Evolutionary conservation across 2,113 vertebrate species (phyloP).

Genomic region (Barbus barbus): DNA sequence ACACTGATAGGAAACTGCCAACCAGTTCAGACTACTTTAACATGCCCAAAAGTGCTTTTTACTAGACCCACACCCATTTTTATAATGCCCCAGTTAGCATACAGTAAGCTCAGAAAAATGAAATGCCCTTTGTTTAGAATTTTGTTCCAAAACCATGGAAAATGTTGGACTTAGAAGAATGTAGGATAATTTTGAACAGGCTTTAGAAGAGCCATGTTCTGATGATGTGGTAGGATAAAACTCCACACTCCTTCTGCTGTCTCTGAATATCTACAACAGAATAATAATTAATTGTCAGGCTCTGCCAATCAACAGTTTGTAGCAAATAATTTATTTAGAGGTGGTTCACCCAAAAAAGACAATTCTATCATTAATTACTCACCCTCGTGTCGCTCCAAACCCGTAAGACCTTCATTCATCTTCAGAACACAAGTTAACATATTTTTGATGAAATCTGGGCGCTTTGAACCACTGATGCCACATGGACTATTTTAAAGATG

Average conservation of each 20-base stretch:
- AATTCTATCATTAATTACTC: no score
- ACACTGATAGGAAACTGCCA: constrained; percentile 33
- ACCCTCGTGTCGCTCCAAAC: no score
- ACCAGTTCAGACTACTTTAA: constrained; percentile 32
- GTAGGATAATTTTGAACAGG: not conserved
- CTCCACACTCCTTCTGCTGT: not conserved
- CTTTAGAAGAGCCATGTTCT: not conserved
- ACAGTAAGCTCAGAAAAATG: not conserved
- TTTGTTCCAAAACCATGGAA: not conserved
- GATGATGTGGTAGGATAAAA: not conserved
- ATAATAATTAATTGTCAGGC: not conserved
- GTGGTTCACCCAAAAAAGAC: no score
- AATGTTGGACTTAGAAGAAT: not conserved
- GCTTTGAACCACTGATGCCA: no score
- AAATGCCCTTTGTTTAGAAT: not conserved
- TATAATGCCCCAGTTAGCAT: constrained; percentile 1
- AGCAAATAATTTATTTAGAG: not conserved
- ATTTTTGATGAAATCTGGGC: no score
- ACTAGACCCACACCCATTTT: constrained; percentile 6
- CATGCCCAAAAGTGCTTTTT: constrained; percentile 21
- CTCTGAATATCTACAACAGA: not conserved
- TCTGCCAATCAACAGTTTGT: not conserved
- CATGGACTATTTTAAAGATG: no score
- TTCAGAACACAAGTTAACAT: no score
- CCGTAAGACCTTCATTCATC: no score